These are phyloP conservation scores for Sweltsa coloradensis DNA, from an alignment of 1,140 invertebrate species.

Conservation along the genomic window DNA sequence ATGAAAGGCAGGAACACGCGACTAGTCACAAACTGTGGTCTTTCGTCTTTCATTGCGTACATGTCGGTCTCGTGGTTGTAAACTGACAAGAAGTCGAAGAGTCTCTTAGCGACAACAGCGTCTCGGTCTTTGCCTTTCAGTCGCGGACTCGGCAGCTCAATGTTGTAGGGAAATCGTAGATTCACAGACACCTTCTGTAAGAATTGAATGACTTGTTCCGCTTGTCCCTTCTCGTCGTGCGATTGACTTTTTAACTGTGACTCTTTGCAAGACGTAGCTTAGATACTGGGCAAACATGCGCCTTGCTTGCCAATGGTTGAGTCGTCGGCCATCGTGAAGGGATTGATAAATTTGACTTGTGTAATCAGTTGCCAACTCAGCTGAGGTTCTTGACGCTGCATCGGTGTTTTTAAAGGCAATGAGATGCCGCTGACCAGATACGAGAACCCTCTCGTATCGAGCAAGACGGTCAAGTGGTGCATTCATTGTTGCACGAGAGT, in stretches of 20 bases:
- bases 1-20: conserved; percentile 27
- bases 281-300: conserved; percentile 77
- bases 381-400: too few relatives aligned
- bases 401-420: too few relatives aligned
- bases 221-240: conserved; percentile 43
- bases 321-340: too few relatives aligned
- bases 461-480: conserved; percentile 29
- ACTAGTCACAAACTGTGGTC: conserved; percentile 24
- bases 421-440: too few relatives aligned
- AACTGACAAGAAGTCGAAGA: conserved; percentile 83
- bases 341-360: too few relatives aligned
- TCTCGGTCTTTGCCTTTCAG: conserved; percentile 71
- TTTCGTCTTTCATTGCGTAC: conserved; percentile 15
- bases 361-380: too few relatives aligned
- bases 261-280: conserved; percentile 53
- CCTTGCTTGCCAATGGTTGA: conserved; percentile 50
- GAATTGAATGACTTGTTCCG: conserved; percentile 70
- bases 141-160: conserved; percentile 60
- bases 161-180: conserved; percentile 60
- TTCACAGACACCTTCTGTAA: conserved; percentile 65
- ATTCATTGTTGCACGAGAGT: conserved; percentile 28
- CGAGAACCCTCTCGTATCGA: conserved; percentile 44
- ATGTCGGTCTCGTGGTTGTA: conserved; percentile 74
- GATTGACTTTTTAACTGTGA: conserved; percentile 35
- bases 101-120: conserved; percentile 76